Evolutionary conservation across 2,113 vertebrate genomes (phyloP).

Genomic region (Anhinga anhinga): DNA sequence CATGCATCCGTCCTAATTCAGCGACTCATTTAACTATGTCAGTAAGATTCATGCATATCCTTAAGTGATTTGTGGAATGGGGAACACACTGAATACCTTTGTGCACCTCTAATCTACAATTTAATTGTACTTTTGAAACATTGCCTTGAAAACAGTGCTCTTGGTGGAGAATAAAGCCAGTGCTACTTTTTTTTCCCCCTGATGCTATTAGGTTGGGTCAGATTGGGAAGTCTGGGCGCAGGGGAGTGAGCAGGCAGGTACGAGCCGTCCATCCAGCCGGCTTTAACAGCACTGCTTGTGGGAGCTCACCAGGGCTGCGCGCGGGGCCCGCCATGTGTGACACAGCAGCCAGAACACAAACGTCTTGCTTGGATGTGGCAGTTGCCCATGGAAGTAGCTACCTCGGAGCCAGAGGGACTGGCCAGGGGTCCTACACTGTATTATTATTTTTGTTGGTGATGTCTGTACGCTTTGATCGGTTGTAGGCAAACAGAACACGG

Average conservation of each 20-base stretch:
- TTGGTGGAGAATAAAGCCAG: not conserved
- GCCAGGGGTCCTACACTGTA: rapidly evolving
- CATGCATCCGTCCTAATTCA: not conserved
- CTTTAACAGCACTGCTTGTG: not conserved
- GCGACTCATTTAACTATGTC: not conserved
- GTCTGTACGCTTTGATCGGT: not conserved
- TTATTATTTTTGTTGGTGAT: not conserved
- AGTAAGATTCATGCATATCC: not conserved
- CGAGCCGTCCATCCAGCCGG: not conserved
- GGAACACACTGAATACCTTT: not conserved
- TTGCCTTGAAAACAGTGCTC: not conserved
- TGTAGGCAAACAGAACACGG: not conserved
- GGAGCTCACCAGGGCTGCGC: not conserved
- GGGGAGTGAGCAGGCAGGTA: not conserved
- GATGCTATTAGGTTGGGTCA: not conserved
- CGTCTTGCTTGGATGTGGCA: rapidly evolving
- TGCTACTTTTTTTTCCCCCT: not conserved
- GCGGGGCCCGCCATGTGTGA: not conserved
- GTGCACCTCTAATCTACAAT: not conserved
- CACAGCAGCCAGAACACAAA: not conserved
- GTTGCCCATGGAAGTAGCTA: not conserved
- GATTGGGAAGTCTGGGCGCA: not conserved
- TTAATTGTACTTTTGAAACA: not conserved
- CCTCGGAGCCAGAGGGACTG: not conserved
- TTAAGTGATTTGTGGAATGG: not conserved